Conservation (phyloP, 2,797 vertebrate species). For the Gallinago stenura region DNA sequence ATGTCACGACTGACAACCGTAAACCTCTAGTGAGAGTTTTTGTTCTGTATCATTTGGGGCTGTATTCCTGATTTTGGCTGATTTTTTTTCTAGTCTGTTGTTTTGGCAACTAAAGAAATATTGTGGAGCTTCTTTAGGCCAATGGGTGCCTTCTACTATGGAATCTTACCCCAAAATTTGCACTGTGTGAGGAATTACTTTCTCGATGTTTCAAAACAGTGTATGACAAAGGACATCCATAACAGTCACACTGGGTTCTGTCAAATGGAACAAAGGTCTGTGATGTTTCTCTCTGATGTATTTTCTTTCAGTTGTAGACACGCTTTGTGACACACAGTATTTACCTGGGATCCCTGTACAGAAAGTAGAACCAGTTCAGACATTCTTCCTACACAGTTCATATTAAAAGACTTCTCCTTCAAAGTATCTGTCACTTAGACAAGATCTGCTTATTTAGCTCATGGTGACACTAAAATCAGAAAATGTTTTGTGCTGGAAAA, state of each 20-base stretch:
- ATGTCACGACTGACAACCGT: not conserved
- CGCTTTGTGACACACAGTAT: not conserved
- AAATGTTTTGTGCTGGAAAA: constrained; percentile 29
- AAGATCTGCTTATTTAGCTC: not conserved
- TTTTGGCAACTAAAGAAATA: not conserved
- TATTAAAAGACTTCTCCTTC: not conserved
- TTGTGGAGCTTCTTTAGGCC: not conserved
- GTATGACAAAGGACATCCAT: not conserved
- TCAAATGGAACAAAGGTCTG: not conserved
- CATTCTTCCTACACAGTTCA: not conserved
- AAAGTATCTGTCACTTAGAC: not conserved
- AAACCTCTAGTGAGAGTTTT: not conserved
- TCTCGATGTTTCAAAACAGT: not conserved
- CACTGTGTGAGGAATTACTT: not conserved
- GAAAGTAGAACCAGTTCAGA: not conserved
- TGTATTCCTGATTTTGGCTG: not conserved
- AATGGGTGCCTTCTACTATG: not conserved
- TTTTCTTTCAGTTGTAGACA: constrained; percentile 39
- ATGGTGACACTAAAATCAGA: not conserved
- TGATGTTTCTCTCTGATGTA: constrained; percentile 10
- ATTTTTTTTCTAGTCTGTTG: not conserved
- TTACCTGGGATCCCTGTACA: not conserved
- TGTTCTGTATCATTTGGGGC: not conserved
- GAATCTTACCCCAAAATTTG: not conserved
- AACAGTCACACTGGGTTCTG: not conserved